Conservation (phyloP, 1,140 invertebrate species). For the Philotrypesis tridentata region DNA sequence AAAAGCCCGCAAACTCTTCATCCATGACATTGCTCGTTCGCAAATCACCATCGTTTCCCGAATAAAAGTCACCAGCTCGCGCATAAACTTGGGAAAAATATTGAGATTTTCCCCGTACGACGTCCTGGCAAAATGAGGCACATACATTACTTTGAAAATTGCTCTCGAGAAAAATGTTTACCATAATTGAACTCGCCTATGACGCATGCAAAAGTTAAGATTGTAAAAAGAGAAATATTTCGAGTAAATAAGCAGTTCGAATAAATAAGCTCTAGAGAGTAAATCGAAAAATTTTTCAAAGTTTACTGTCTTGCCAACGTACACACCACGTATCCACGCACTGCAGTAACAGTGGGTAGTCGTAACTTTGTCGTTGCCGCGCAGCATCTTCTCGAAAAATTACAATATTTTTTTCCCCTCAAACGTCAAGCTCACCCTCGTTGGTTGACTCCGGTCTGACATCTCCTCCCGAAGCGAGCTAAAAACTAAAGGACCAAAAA, state of each 20-base stretch:
- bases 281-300: no score
- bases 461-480: neutral
- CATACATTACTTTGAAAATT: neutral
- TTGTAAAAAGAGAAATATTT: no score
- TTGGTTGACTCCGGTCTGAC: neutral
- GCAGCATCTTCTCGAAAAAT: conserved; percentile 32
- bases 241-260: no score
- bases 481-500: conserved; percentile 15
- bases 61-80: conserved; percentile 30
- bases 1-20: conserved; percentile 33
- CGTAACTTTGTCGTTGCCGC: neutral
- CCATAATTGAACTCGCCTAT: no score
- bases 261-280: no score
- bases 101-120: neutral
- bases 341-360: neutral
- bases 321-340: no score
- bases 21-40: conserved; percentile 44
- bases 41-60: conserved; percentile 46
- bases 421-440: neutral
- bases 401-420: conserved; percentile 42
- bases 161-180: no score
- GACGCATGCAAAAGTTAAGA: no score
- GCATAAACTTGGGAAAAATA: conserved; percentile 40
- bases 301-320: neutral
- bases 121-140: neutral